Conservation (phyloP, 2,797 vertebrate species). For the Hirundo rustica region DNA sequence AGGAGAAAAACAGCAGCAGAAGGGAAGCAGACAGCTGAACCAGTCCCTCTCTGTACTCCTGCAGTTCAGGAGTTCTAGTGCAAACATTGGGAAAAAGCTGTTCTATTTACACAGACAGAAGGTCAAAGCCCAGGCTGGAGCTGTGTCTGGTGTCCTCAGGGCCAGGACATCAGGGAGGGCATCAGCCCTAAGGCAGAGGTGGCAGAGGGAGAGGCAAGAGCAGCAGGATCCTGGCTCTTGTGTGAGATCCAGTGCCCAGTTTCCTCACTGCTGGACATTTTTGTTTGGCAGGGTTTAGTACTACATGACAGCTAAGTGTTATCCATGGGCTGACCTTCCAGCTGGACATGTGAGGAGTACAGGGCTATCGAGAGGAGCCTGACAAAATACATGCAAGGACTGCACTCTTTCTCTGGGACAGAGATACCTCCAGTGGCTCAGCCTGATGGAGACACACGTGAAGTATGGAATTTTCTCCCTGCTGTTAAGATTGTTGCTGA, state of each 20-base stretch:
- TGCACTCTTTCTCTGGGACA: neutral
- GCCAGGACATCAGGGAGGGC: neutral
- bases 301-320: neutral
- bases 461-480: neutral
- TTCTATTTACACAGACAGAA: neutral
- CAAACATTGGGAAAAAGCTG: neutral
- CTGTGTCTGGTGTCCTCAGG: neutral
- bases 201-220: neutral
- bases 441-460: neutral
- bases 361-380: neutral
- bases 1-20: neutral
- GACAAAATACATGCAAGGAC: neutral
- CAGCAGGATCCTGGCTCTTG: neutral
- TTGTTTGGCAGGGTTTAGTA: neutral
- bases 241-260: neutral
- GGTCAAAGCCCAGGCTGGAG: neutral
- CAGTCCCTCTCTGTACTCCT: neutral
- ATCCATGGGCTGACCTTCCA: neutral
- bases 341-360: neutral
- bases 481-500: neutral
- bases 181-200: neutral
- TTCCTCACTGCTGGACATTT: rapidly evolving
- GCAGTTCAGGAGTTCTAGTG: neutral
- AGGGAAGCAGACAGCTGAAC: neutral
- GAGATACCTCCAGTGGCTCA: neutral